phyloP scores from a whole-genome alignment of 2,888 invertebrate genomes.

The Patella pellucida region DNA sequence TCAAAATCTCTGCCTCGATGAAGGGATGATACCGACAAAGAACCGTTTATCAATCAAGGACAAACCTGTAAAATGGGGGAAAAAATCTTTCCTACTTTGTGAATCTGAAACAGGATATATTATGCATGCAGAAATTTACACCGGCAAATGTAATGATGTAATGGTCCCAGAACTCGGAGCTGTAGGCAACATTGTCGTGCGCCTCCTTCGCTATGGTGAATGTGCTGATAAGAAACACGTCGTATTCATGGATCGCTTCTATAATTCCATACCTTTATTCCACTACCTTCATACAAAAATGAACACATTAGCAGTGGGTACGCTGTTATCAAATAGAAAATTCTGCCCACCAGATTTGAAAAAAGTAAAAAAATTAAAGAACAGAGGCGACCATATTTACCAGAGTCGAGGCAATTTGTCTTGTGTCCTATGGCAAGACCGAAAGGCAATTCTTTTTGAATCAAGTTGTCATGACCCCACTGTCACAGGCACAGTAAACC shows the following conservation, averaged over 20 bases:
- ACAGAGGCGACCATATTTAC: slow-evolving; percentile 15
- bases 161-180: slow-evolving; percentile 19
- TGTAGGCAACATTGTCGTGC: slow-evolving; percentile 25
- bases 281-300: slow-evolving; percentile 13
- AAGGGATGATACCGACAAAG: slow-evolving; percentile 29
- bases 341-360: slow-evolving; percentile 29
- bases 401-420: not conserved
- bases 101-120: slow-evolving; percentile 26
- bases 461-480: slow-evolving; percentile 23
- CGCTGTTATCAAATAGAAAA: slow-evolving; percentile 27
- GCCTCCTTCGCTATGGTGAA: slow-evolving; percentile 16
- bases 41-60: slow-evolving; percentile 23
- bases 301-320: slow-evolving; percentile 2
- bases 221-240: slow-evolving; percentile 18
- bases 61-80: slow-evolving; percentile 24
- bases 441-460: slow-evolving; percentile 27
- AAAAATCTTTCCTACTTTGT: slow-evolving; percentile 29
- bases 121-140: slow-evolving; percentile 6
- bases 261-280: slow-evolving; percentile 23
- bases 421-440: slow-evolving; percentile 22
- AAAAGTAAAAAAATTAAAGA: slow-evolving; percentile 20
- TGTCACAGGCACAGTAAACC: slow-evolving; percentile 17
- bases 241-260: slow-evolving; percentile 23
- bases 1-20: slow-evolving; percentile 25
- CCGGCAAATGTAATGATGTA: not conserved